Base-by-base conservation (phyloP, 2,888 invertebrate species). In the Ophioninae sp. region DNA sequence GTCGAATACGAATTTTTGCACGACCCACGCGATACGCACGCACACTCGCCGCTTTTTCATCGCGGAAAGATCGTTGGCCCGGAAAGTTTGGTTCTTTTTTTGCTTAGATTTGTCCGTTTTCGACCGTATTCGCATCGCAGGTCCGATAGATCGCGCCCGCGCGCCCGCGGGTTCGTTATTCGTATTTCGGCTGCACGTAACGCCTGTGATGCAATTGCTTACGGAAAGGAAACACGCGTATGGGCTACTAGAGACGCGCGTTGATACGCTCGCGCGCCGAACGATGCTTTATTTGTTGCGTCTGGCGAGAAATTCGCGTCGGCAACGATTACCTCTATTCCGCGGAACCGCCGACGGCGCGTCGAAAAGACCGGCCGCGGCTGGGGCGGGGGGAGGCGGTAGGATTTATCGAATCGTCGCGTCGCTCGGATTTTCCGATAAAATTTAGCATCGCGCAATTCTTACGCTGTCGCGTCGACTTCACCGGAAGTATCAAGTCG, bases 191-290 rank as follows among this genome's bases (percentile, higher is more conserved):
- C 44, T 62, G 73, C 75, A 75, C 74, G 79, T 76, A 82, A 75
- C 79, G 79, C 79, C 44, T 64, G 79, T 83, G 83, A 83, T 79
- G 83, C 79, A 83, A 83, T 76, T 76, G 70, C 79, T 8, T n/a
- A 57, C 23, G 56, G 61, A 73, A 61, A 62, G 50, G 72, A 61
- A 23, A 65, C 57, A 50, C 10, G 50, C 23, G 6, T 17, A 13
- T 50, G 6, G 6, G 50, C 17, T 10, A 6, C 50, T 13, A 17
- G 50, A 17, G 8, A 6, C 50, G 50, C 50, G 50, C n/a, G 30
- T 6, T 20, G 61, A 61, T 59, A 17, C 61, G 59, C 59, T 3
- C 30, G 23, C 61, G 21, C 41, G 20, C 41, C 59, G 59, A 5
- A 57, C 41, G 20, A 3, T 13, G 21, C 67, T 41, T 6, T 44